Evolutionary conservation across 2,797 vertebrate genomes (phyloP).

Genomic region (Anableps anableps): DNA sequence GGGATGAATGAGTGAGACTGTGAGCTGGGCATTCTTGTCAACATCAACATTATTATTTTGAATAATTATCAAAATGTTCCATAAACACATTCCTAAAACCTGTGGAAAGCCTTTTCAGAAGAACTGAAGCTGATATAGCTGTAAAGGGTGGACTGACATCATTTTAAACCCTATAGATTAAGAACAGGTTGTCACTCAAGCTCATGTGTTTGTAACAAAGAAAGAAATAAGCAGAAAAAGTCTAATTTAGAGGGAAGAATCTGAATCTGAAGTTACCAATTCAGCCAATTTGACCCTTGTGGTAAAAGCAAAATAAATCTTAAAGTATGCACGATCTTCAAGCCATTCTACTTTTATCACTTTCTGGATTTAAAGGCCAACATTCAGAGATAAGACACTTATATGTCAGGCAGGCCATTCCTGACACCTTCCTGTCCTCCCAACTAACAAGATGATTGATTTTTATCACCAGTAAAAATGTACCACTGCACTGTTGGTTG

Average conservation of each 20-base stretch:
- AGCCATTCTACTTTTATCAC: background rate
- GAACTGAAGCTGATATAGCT: background rate
- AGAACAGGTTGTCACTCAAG: background rate
- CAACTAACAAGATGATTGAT: background rate
- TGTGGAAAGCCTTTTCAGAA: background rate
- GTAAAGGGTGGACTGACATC: background rate
- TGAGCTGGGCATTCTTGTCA: background rate
- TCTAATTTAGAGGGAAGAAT: background rate
- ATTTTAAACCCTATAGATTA: background rate
- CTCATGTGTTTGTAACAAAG: background rate
- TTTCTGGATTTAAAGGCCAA: background rate
- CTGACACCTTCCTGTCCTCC: background rate
- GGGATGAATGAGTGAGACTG: background rate
- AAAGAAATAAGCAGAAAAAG: background rate
- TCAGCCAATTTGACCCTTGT: background rate
- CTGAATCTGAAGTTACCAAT: background rate
- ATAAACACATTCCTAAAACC: background rate
- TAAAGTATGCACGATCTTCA: background rate
- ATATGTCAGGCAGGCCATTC: background rate
- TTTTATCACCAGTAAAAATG: conserved; percentile 2
- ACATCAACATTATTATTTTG: background rate
- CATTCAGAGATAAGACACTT: background rate
- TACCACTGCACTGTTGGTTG: background rate
- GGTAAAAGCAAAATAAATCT: background rate
- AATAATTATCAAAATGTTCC: background rate